Conservation (phyloP, 2,113 vertebrate genomes). For the Calidris pygmaea region DNA sequence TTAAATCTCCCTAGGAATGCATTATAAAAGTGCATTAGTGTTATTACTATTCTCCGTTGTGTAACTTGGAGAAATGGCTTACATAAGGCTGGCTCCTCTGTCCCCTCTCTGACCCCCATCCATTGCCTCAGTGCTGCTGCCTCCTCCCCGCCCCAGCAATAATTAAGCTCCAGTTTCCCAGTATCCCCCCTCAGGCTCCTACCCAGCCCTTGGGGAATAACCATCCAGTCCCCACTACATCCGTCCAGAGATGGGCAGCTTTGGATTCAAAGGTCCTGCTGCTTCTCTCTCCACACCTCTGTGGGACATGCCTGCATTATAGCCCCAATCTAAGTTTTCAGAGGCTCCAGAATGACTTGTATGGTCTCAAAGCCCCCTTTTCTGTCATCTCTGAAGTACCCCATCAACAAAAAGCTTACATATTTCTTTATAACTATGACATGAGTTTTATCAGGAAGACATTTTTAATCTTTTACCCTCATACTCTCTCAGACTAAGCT, state of each 20-base stretch:
- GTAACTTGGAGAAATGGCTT: constrained; percentile 35
- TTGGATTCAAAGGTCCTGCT: not conserved
- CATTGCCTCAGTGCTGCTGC: not conserved
- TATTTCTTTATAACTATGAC: not conserved
- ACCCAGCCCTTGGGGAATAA: not conserved
- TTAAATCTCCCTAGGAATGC: constrained; percentile 37
- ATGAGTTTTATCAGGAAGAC: not conserved
- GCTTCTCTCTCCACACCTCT: not conserved
- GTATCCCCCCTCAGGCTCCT: not conserved
- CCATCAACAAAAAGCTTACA: not conserved
- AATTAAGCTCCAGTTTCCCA: constrained; percentile 10
- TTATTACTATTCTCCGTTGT: constrained; percentile 24
- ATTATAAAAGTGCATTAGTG: constrained; percentile 25
- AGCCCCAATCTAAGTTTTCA: not conserved
- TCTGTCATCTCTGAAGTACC: not conserved
- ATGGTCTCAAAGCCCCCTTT: not conserved
- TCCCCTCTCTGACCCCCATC: not conserved
- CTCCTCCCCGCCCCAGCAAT: not conserved
- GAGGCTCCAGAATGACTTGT: not conserved
- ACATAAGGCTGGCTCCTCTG: not conserved
- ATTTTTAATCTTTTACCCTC: not conserved
- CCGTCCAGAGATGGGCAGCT: not conserved
- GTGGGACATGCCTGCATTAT: not conserved
- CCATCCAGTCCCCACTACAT: not conserved
- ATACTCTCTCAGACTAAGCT: not conserved